Evolutionary conservation across 2,797 vertebrate species (phyloP).

Genomic region (Amniataba percoides): DNA sequence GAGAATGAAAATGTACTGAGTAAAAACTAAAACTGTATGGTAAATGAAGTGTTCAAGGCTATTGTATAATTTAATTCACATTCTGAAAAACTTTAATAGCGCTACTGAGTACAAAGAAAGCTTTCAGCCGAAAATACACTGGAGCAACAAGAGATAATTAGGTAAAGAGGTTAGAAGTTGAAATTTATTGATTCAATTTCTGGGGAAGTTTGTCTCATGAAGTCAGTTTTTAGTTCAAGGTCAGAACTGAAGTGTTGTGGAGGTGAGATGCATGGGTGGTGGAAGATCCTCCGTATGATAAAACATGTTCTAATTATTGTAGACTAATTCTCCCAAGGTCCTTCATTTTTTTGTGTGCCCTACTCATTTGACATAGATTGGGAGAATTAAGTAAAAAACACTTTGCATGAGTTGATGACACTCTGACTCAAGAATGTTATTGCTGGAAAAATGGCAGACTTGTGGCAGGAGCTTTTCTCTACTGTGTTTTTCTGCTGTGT

Average conservation of each 20-base stretch:
- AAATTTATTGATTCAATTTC: slow-evolving; percentile 59
- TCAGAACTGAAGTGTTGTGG: slow-evolving; percentile 52
- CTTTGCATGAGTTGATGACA: slow-evolving; percentile 46
- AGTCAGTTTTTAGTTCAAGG: slow-evolving; percentile 79
- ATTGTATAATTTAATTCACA: slow-evolving; percentile 1
- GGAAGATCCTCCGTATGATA: slow-evolving; percentile 72
- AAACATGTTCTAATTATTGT: slow-evolving; percentile 84
- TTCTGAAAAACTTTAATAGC: slow-evolving; percentile 7
- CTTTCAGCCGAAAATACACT: no score
- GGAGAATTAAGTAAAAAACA: slow-evolving; percentile 61
- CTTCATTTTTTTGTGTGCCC: slow-evolving; percentile 65
- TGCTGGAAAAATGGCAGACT: slow-evolving; percentile 2
- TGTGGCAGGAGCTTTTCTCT: neutral
- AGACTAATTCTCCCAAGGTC: slow-evolving; percentile 78
- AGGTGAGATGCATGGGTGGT: slow-evolving; percentile 64
- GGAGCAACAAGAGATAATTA: slow-evolving; percentile 46
- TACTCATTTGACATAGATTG: slow-evolving; percentile 82
- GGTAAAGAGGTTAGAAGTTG: slow-evolving; percentile 53
- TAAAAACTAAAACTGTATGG: neutral
- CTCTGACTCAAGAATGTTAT: slow-evolving; percentile 27
- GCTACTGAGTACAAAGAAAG: neutral
- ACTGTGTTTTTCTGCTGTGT: neutral
- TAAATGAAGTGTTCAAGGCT: neutral
- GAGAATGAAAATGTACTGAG: neutral
- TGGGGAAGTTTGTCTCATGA: slow-evolving; percentile 39